Base-by-base conservation (phyloP, 1,140 invertebrate genomes). In the Ephestia elutella region DNA sequence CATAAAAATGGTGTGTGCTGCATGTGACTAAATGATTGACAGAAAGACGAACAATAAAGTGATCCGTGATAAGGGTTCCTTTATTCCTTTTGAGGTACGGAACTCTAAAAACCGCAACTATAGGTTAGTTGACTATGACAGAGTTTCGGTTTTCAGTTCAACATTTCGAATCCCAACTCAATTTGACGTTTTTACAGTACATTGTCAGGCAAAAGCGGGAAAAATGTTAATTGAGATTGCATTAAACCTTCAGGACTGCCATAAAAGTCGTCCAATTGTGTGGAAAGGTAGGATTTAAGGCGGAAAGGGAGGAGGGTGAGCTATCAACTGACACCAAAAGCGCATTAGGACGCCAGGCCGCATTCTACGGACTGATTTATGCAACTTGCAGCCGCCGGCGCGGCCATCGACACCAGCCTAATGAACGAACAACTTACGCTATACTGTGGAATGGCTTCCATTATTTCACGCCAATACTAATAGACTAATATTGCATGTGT, bases 321-420 rank as follows among this genome's bases (percentile, higher is more conserved):
- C 70, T 87, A 84, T 86, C 82, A 79, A 70, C 75, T 71, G 73
- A 87, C 85, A 87, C 76, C 80, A 78, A 87, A 87, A 87, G 81
- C 82, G 82, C 85, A 87, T 87, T 87, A 87, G 81, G 80, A 73
- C 81, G 74, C 75, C 72, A 61, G 57, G 66, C 70, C 66, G 80
- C 82, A 87, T 87, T 84, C 79, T 72, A 76, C 61, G 62, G 69
- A 63, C 82, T 87, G 84, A 85, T 87, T 85, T 85, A 87, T 87
- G 80, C 84, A 82, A 82, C 67, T 70, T 74, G 74, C 75, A 73
- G 59, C 75, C 64, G 60, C 56, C 60, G 73, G 66, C 71, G 59
- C 74, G 79, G 77, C 57, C 78, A 77, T 80, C 78, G 81, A 81
- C 83, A 78, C 77, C 55, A 78, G 62, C 71, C 73, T 82, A 86